phyloP scores from a whole-genome alignment of 2,113 vertebrate genomes.

The Podiceps cristatus region DNA sequence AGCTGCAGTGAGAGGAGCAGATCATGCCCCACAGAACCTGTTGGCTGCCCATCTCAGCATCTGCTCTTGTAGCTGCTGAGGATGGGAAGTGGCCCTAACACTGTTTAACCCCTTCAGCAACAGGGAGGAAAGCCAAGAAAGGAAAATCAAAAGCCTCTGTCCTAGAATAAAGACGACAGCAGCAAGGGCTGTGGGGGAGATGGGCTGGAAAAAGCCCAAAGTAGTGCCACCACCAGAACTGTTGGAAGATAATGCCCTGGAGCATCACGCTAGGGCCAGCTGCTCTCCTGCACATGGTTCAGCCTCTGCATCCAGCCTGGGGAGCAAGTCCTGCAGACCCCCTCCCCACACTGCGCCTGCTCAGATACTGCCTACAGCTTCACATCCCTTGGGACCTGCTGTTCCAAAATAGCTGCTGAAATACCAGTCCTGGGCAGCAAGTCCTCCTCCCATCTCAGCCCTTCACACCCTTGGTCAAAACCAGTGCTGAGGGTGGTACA shows the following conservation, averaged over 20 bases:
- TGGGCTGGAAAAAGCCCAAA: neutral
- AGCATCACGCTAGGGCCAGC: rapidly evolving
- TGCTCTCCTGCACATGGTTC: neutral
- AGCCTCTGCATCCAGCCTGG: neutral
- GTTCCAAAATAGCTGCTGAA: neutral
- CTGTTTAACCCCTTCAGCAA: neutral
- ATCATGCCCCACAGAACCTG: neutral
- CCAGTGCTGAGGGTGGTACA: neutral
- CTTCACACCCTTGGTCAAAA: neutral
- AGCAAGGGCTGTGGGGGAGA: neutral
- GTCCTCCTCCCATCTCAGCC: neutral
- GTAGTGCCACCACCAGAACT: neutral
- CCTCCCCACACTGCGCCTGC: neutral
- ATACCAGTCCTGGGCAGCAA: neutral
- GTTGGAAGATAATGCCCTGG: neutral
- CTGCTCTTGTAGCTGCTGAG: neutral
- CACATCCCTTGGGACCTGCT: neutral
- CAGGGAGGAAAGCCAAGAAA: neutral
- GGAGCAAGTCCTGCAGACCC: neutral
- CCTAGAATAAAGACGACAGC: neutral
- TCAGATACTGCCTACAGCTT: neutral
- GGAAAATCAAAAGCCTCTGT: neutral
- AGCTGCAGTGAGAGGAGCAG: neutral
- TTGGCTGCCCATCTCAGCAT: neutral
- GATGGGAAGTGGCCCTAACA: neutral